These are phyloP conservation scores for Callopanchax toddi DNA, from an alignment of 2,113 vertebrate species.

Conservation along the genomic window DNA sequence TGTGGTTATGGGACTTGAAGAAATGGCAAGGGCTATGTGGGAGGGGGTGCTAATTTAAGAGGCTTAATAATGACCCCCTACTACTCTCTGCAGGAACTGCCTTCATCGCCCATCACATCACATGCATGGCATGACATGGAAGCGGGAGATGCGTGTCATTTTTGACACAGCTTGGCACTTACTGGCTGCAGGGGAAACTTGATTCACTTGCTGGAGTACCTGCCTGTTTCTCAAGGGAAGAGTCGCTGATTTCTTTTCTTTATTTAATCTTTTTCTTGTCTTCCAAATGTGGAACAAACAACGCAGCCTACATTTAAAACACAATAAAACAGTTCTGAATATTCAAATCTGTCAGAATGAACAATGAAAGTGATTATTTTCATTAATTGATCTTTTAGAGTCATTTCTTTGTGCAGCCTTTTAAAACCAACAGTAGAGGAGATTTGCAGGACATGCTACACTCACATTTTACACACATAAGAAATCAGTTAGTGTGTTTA, in stretches of 20 bases:
- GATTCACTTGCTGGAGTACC: conserved; percentile 46
- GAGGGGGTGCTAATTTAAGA: conserved; percentile 74
- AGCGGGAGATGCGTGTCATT: conserved; percentile 76
- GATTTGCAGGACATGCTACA: no score
- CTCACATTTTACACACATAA: no score
- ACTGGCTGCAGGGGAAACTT: conserved; percentile 71
- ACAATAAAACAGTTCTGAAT: conserved; percentile 7
- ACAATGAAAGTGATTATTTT: conserved; percentile 3
- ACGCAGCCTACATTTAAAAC: conserved; percentile 17
- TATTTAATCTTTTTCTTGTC: conserved; percentile 13
- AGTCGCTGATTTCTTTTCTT: conserved; percentile 28
- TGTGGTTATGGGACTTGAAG: conserved; percentile 42
- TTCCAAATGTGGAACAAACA: conserved; percentile 29
- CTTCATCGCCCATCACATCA: conserved; percentile 78
- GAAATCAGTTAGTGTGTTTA: no score
- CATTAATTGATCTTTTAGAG: conserved; percentile 6
- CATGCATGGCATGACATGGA: conserved; percentile 76
- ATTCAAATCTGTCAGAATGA: conserved; percentile 24
- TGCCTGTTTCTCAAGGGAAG: conserved; percentile 34
- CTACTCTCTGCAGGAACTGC: conserved; percentile 74
- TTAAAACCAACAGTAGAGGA: neutral
- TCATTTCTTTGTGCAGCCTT: neutral
- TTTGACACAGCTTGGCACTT: conserved; percentile 76
- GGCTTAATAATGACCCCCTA: conserved; percentile 78
- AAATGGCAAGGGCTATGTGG: conserved; percentile 57